A percentile compares a stretch with the other conserved stretches of the same genome.
These are phyloP conservation scores for Martes martes DNA, from an alignment of 2,113 vertebrate species.

Conservation along the genomic window DNA sequence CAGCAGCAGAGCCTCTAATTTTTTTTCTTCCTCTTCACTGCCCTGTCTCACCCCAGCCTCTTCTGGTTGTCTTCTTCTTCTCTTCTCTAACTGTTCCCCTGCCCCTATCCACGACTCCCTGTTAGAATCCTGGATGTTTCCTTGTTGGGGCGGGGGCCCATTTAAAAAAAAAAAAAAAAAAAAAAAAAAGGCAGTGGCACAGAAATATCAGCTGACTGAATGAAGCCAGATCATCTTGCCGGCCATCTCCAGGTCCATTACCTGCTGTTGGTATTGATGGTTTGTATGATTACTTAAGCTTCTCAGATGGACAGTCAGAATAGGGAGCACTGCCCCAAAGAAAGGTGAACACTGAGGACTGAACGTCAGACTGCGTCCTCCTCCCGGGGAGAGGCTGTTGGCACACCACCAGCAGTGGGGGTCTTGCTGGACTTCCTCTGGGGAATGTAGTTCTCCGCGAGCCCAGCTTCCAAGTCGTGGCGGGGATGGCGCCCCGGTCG, in stretches of 20 bases:
- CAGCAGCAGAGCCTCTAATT: not conserved
- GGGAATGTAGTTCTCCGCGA: rapidly evolving
- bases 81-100: not conserved
- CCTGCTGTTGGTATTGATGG: not conserved
- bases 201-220: rapidly evolving
- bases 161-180: not conserved
- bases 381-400: rapidly evolving
- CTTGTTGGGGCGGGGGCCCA: not conserved
- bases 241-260: not conserved
- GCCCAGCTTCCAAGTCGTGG: not conserved
- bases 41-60: not conserved
- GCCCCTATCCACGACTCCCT: not conserved
- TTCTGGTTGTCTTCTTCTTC: not conserved
- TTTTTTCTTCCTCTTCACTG: not conserved
- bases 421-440: not conserved
- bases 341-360: not conserved
- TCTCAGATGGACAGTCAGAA: not conserved
- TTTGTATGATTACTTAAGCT: not conserved
- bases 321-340: no score
- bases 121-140: not conserved
- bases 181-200: not conserved
- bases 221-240: not conserved
- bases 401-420: no score
- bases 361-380: no score
- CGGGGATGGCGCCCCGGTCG: rapidly evolving